These are phyloP conservation scores for Drosophila formosana DNA, from an alignment of 2,888 invertebrate genomes.

Conservation along the genomic window DNA sequence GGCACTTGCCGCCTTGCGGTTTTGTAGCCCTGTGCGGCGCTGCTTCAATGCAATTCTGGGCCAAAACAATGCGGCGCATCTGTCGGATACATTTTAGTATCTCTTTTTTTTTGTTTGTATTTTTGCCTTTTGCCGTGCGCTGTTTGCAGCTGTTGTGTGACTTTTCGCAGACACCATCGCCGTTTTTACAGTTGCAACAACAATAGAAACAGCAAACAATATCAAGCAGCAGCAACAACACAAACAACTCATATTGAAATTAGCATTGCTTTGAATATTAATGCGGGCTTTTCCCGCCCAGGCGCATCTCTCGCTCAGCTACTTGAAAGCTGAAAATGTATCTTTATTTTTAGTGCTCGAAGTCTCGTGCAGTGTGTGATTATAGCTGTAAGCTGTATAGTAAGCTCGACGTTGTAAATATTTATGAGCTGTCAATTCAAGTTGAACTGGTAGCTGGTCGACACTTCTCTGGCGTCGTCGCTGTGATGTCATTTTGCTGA, in stretches of 20 bases:
- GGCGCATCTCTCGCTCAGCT: constrained; percentile 39
- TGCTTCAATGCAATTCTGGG: constrained; percentile 79
- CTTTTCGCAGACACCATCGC: constrained; percentile 55
- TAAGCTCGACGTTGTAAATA: constrained; percentile 65
- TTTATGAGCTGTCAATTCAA: constrained; percentile 75
- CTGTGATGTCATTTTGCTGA: constrained; percentile 67
- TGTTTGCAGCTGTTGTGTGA: constrained; percentile 56
- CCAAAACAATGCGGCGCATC: constrained; percentile 72
- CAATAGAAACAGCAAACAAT: constrained; percentile 1
- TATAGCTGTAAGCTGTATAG: constrained; percentile 51
- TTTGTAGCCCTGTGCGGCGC: constrained; percentile 33
- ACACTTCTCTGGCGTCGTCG: constrained; percentile 17
- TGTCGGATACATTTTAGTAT: constrained; percentile 42
- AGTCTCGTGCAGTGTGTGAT: constrained; percentile 27
- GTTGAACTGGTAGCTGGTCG: constrained; percentile 68
- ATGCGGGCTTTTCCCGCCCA: constrained; percentile 40
- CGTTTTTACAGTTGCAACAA: constrained; percentile 57
- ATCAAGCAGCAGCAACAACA: constrained; percentile 8
- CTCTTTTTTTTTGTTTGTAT: neutral
- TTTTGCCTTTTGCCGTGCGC: constrained; percentile 5
- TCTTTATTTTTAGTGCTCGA: constrained; percentile 33
- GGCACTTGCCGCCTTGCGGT: constrained; percentile 58
- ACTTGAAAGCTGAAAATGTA: constrained; percentile 20
- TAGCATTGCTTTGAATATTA: constrained; percentile 76
- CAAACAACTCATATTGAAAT: constrained; percentile 48